Evolutionary conservation across 1,140 invertebrate genomes (phyloP).

Genomic region (Drosophila auraria): DNA sequence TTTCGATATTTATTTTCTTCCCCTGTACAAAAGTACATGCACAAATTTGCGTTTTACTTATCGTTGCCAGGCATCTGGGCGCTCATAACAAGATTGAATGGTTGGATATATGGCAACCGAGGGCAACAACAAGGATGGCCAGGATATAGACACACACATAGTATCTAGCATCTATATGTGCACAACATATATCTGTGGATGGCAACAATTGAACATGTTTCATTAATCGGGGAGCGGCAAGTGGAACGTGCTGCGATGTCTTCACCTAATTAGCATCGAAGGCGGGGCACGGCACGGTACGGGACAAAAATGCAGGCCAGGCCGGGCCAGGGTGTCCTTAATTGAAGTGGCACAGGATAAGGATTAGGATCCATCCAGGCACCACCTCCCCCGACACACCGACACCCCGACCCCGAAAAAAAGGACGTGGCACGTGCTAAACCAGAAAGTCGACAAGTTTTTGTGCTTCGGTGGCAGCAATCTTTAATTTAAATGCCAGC

Average conservation of each 20-base stretch:
- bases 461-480: slow-evolving; percentile 67
- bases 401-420: background rate
- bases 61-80: slow-evolving; percentile 26
- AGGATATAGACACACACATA: background rate
- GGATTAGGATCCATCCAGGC: slow-evolving; percentile 6
- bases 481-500: slow-evolving; percentile 83
- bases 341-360: slow-evolving; percentile 47
- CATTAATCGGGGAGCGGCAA: slow-evolving; percentile 26
- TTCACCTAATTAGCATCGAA: slow-evolving; percentile 69
- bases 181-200: background rate
- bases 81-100: slow-evolving; percentile 38
- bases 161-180: background rate
- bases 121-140: background rate
- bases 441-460: slow-evolving; percentile 57
- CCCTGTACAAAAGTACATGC: slow-evolving; percentile 9
- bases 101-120: slow-evolving; percentile 9
- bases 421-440: slow-evolving; percentile 51
- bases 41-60: slow-evolving; percentile 37
- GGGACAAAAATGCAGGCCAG: slow-evolving; percentile 67
- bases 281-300: slow-evolving; percentile 26
- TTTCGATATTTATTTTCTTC: background rate
- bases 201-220: slow-evolving; percentile 49
- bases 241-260: slow-evolving; percentile 66
- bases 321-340: slow-evolving; percentile 40
- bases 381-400: background rate